Evolutionary conservation across 1,140 invertebrate genomes (phyloP).

Genomic region (Saccostrea glomerata): DNA sequence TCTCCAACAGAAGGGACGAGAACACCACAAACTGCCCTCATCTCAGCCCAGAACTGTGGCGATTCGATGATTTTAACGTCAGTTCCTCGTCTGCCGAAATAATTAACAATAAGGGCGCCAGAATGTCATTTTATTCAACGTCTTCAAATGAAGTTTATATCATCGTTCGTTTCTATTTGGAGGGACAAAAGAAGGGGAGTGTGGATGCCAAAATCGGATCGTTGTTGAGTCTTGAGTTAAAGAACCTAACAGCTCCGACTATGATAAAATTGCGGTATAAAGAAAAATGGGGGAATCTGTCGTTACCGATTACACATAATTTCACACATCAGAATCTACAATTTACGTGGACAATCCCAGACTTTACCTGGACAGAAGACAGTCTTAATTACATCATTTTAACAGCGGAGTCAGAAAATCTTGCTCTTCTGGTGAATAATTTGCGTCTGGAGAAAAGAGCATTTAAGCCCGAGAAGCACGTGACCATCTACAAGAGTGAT

Average conservation of each 20-base stretch:
- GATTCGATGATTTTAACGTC: constrained; percentile 42
- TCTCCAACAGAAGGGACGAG: constrained; percentile 53
- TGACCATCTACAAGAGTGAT: constrained; percentile 51
- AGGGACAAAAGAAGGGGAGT: constrained; percentile 53
- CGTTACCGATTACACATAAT: neutral
- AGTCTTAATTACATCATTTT: constrained; percentile 49
- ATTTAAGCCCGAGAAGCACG: constrained; percentile 49
- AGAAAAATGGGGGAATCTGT: constrained; percentile 40
- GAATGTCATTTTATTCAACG: constrained; percentile 35
- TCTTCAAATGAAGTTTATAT: constrained; percentile 6
- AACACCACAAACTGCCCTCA: constrained; percentile 56
- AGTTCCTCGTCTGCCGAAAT: neutral
- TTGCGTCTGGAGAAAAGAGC: constrained; percentile 53
- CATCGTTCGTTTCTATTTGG: constrained; percentile 48
- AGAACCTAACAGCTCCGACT: neutral
- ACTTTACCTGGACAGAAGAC: constrained; percentile 60
- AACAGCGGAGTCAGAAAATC: constrained; percentile 1
- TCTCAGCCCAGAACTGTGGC: constrained; percentile 55
- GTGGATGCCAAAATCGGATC: constrained; percentile 62
- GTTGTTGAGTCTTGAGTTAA: constrained; percentile 45
- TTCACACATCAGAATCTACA: neutral
- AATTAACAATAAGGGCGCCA: neutral
- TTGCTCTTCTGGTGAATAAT: constrained; percentile 36
- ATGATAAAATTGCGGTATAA: constrained; percentile 40
- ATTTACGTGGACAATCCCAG: constrained; percentile 46